Evolutionary conservation across 23 tunicate genomes (phyloP), one percentile per base, ranked within the genome.

Genomic region (Phallusia fumigata): DNA sequence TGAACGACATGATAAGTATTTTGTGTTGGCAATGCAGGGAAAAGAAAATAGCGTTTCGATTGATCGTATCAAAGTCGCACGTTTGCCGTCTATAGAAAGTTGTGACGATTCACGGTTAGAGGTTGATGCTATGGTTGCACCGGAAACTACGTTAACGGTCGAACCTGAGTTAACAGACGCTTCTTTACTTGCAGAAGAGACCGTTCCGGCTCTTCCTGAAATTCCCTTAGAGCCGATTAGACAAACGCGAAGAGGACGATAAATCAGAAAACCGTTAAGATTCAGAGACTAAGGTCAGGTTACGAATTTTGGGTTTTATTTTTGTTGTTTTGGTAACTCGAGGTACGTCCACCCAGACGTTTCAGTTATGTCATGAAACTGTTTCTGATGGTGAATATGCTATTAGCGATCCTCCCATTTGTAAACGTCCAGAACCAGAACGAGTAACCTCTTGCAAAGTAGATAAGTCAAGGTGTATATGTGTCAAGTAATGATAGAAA

Each of bases 21-120:
- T 80, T 30, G 31, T 53, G 15, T 53, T 80, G 73, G 65, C 58
- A 2, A 80, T 80, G 83, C 10, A 5, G 51, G 83, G 83, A 0
- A 51, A 33, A 13, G 30, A 18, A 19, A 80, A 80, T 34, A 36
- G 64, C 10, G 83, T 53, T 0, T 80, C 83, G 15, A 80, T 80
- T 51, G 83, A 80, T 22, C 73, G 83, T 10, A 31, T 80, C 18
- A 80, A 80, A 26, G 83, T 80, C 58, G 83, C 83, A 30, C 83
- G 51, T 31, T 80, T 80, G 74, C 83, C 83, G 10, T 44, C 22
- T 32, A 19, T 74, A 6, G 69, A 21, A 58, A 13, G 13, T 58
- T 40, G 47, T 40, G 10, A 40, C 47, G 47, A 40, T 10, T 3
- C 5, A 40, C 8, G 10, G 5, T 5, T 3, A 3, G 10, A 40